A percentile compares a stretch with the other conserved stretches of the same genome.
Conservation (phyloP, 92 coral and sea anemone species). For the Heliopora coerulea region DNA sequence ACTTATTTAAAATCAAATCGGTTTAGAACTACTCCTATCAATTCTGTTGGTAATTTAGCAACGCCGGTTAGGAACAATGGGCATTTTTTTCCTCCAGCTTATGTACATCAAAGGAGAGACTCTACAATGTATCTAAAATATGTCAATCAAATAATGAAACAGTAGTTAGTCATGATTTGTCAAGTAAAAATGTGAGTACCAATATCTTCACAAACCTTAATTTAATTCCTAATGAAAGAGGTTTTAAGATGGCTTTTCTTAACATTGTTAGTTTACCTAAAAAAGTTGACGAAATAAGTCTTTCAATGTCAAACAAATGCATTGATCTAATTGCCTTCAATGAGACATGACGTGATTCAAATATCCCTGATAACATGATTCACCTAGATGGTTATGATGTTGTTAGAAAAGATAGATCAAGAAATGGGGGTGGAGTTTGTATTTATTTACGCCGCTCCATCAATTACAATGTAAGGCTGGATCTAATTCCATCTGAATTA, state of each 20-base stretch:
- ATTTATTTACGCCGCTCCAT: too few species aligned
- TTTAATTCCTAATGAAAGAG: constrained; percentile 13
- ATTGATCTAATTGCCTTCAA: too few species aligned
- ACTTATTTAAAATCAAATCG: constrained; percentile 16
- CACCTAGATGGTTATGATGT: too few species aligned
- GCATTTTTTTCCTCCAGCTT: too few species aligned
- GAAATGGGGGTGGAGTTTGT: too few species aligned
- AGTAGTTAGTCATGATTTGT: constrained; percentile 6
- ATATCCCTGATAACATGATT: not conserved
- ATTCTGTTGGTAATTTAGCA: not conserved
- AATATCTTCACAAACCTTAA: not conserved
- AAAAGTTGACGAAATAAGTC: constrained; percentile 10
- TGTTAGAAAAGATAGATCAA: too few species aligned
- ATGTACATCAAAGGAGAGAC: constrained; percentile 13
- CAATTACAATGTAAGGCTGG: too few species aligned
- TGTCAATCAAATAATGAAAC: constrained; percentile 7
- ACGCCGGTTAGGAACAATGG: not conserved
- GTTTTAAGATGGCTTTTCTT: constrained; percentile 26
- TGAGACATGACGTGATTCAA: constrained; percentile 18
- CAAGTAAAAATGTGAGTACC: constrained; percentile 9
- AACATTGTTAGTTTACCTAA: constrained; percentile 16
- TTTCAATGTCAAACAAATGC: not conserved
- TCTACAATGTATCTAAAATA: constrained; percentile 3
- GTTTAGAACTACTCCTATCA: not conserved
- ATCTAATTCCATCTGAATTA: too few species aligned